Conservation (phyloP, 2,797 vertebrate genomes). For the Leptoclinus maculatus region DNA sequence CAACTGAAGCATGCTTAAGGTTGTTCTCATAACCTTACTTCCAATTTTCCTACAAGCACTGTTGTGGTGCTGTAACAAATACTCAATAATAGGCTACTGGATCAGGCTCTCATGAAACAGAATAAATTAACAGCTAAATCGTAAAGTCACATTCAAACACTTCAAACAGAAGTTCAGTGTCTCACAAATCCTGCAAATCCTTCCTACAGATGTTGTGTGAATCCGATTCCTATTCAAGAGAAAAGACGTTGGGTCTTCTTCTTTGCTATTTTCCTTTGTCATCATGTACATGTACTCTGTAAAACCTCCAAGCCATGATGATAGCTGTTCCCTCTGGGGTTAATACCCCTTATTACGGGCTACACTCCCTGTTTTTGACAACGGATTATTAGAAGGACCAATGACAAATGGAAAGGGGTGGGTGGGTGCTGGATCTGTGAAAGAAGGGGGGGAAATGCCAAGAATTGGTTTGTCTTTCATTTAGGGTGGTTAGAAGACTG, state of each 20-base stretch:
- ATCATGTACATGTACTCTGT: constrained; percentile 42
- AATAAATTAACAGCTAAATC: constrained; percentile 30
- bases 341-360: constrained; percentile 73
- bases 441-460: constrained; percentile 36
- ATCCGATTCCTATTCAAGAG: constrained; percentile 65
- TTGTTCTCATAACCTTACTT: neutral
- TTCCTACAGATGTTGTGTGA: constrained; percentile 65
- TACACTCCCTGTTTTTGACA: constrained; percentile 63
- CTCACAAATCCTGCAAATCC: constrained; percentile 54
- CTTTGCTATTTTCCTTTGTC: constrained; percentile 58
- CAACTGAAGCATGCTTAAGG: neutral
- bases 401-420: constrained; percentile 41
- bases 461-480: constrained; percentile 40
- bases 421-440: constrained; percentile 29
- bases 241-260: constrained; percentile 53
- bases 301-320: constrained; percentile 56
- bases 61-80: constrained; percentile 7
- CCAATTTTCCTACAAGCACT: neutral
- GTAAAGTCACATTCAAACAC: constrained; percentile 45
- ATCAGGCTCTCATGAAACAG: constrained; percentile 13
- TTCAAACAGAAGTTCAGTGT: constrained; percentile 57
- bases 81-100: constrained; percentile 11
- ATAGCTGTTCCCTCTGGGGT: constrained; percentile 64
- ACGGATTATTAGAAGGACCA: constrained; percentile 61
- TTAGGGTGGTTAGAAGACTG: constrained; percentile 3